phyloP scores from a whole-genome alignment of 2,113 vertebrate species.

The Pteronura brasiliensis region DNA sequence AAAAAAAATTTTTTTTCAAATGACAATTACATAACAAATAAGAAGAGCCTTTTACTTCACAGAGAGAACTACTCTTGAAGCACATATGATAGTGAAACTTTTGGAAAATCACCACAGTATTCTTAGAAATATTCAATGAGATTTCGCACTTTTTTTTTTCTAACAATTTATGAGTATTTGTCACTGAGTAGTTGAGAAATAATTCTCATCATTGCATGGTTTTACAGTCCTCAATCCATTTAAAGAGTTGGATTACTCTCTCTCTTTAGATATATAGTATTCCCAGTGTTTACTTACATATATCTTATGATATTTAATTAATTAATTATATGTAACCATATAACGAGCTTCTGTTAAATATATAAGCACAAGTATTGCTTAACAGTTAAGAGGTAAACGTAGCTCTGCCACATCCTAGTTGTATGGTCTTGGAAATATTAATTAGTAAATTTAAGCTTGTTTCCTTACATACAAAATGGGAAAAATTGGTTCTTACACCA shows the following conservation, averaged over 20 bases:
- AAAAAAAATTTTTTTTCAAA: conserved; percentile 41
- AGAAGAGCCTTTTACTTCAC: conserved; percentile 34
- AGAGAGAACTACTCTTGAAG: conserved; percentile 47
- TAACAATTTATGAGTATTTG: conserved; percentile 59
- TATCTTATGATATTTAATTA: neutral
- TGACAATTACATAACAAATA: conserved; percentile 58
- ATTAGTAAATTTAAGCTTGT: neutral
- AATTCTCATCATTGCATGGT: conserved; percentile 60
- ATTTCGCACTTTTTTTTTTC: conserved; percentile 52
- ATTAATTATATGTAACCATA: neutral
- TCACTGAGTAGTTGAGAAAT: conserved; percentile 24
- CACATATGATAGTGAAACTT: conserved; percentile 49
- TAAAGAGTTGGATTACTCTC: neutral
- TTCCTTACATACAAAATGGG: neutral
- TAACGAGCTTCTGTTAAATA: neutral
- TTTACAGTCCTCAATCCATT: neutral
- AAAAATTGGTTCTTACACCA: neutral
- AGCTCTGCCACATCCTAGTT: neutral
- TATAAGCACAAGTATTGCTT: neutral
- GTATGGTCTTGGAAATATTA: neutral
- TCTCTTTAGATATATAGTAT: neutral
- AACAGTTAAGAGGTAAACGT: neutral
- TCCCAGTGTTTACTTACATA: neutral
- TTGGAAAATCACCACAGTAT: conserved; percentile 41
- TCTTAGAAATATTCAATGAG: conserved; percentile 57